Percentiles rank a stretch among this genome's conserved stretches.
phyloP scores from a whole-genome alignment of 35 echinoderm and acorn worm species.

The Stichopus chloronotus region DNA sequence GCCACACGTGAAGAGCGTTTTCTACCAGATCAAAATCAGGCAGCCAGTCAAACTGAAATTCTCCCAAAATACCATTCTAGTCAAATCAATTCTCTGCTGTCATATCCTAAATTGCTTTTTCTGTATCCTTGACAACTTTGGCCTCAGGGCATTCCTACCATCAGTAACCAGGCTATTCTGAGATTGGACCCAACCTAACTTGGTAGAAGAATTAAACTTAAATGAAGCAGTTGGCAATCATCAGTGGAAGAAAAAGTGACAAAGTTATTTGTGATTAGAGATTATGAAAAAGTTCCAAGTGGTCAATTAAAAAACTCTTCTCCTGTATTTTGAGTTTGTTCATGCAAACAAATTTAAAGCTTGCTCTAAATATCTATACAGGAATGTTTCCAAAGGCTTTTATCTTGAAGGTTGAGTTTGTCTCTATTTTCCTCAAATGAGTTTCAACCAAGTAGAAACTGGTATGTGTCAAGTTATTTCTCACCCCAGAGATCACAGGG shows the following conservation, averaged over 20 bases:
- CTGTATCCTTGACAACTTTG: not conserved
- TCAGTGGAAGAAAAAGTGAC: not conserved
- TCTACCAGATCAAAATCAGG: too few relatives aligned
- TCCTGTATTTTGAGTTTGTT: not conserved
- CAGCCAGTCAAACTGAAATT: too few relatives aligned
- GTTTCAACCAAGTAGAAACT: not conserved
- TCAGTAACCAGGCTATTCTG: not conserved
- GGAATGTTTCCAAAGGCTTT: conserved; percentile 5
- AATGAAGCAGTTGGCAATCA: conserved; percentile 7
- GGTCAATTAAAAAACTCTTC: conserved; percentile 2
- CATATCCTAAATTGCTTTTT: not conserved
- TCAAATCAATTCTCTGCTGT: not conserved
- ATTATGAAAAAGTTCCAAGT: not conserved
- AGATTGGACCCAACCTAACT: not conserved
- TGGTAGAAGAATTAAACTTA: not conserved
- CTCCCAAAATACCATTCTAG: too few relatives aligned
- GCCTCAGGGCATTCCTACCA: not conserved
- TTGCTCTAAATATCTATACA: not conserved
- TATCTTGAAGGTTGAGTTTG: not conserved
- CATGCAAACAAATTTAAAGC: not conserved
- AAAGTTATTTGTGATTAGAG: not conserved
- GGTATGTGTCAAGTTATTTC: conserved; percentile 19
- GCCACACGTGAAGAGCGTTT: too few relatives aligned
- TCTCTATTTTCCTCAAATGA: not conserved
- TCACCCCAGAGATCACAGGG: not conserved